Evolutionary conservation across 30 jellyfish, hydroid and myxozoan species (phyloP).

Genomic region (Aurelia sp.): DNA sequence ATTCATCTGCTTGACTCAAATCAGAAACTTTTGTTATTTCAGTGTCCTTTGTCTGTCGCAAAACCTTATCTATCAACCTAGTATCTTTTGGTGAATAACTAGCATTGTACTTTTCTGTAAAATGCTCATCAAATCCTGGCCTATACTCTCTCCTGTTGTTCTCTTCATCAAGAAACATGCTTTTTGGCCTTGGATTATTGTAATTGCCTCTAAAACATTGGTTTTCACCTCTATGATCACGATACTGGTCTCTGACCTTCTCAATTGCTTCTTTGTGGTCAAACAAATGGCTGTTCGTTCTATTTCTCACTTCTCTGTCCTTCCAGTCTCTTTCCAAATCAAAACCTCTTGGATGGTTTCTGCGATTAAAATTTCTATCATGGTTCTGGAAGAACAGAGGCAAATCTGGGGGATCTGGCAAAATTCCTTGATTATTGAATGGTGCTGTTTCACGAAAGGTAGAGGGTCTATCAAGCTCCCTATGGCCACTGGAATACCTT

Average conservation of each 20-base stretch:
- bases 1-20: conserved; percentile 41
- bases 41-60: not conserved
- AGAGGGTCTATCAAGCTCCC: not conserved
- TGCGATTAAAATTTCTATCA: not conserved
- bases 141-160: not conserved
- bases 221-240: no score
- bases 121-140: not conserved
- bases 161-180: no score
- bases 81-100: not conserved
- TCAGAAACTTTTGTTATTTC: not conserved
- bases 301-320: not conserved
- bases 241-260: not conserved
- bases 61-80: not conserved
- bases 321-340: not conserved
- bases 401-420: conserved; percentile 3
- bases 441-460: not conserved
- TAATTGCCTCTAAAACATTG: no score
- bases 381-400: not conserved
- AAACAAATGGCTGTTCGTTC: not conserved
- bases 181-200: no score
- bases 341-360: not conserved
- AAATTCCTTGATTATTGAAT: not conserved
- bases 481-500: not conserved
- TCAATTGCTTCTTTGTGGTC: not conserved
- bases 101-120: not conserved